A percentile compares a stretch with the other conserved stretches of the same genome.
Evolutionary conservation across 2,888 invertebrate genomes (phyloP).

Genomic region (Galerucella pusilla): DNA sequence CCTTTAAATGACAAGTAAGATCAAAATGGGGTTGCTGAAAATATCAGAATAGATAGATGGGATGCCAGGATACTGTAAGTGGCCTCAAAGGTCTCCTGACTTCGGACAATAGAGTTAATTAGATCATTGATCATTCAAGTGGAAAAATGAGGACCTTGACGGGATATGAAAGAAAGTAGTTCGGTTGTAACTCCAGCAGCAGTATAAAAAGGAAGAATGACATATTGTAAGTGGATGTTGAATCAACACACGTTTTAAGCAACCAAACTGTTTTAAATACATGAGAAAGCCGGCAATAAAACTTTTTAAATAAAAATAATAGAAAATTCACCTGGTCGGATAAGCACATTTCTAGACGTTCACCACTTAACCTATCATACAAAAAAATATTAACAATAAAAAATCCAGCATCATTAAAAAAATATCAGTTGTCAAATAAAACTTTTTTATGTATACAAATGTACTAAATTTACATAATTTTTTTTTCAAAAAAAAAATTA

Average conservation of each 20-base stretch:
- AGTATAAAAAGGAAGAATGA: too few relatives aligned
- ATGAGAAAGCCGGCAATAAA: not conserved
- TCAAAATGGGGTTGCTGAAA: too few relatives aligned
- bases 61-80: too few relatives aligned
- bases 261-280: not conserved
- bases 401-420: slow-evolving; percentile 38
- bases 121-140: too few relatives aligned
- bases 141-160: too few relatives aligned
- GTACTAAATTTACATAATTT: slow-evolving; percentile 26
- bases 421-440: slow-evolving; percentile 43
- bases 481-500: slow-evolving; percentile 11
- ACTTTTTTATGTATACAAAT: slow-evolving; percentile 41
- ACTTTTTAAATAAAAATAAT: not conserved
- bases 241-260: not conserved
- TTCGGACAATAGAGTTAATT: too few relatives aligned
- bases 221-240: not conserved
- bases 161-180: too few relatives aligned
- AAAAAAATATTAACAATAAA: slow-evolving; percentile 20
- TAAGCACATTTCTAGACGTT: not conserved
- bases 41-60: too few relatives aligned
- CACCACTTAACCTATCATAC: slow-evolving; percentile 17
- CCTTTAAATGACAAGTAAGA: too few relatives aligned
- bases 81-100: too few relatives aligned
- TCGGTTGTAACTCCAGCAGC: too few relatives aligned
- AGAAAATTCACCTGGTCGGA: not conserved